phyloP scores from a whole-genome alignment of 2,888 invertebrate genomes.

The Nephrotoma flavescens region DNA sequence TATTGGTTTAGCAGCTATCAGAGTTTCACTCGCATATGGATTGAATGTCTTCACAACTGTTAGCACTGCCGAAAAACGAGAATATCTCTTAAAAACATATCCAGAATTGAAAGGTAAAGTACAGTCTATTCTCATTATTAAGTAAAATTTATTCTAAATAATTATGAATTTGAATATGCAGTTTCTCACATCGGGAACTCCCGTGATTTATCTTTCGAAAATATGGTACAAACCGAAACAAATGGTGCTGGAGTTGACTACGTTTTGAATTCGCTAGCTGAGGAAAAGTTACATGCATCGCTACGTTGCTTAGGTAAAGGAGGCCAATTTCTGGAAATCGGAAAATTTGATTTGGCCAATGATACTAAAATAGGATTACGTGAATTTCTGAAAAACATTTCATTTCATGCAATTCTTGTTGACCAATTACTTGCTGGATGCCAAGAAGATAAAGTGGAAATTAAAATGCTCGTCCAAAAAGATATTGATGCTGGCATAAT shows the following conservation, averaged over 20 bases:
- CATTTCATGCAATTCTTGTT: conserved; percentile 64
- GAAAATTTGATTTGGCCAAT: no score
- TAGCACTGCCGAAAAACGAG: conserved; percentile 46
- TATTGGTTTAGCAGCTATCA: conserved; percentile 54
- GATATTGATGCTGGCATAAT: conserved; percentile 15
- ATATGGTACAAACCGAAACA: conserved; percentile 64
- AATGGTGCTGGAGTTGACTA: conserved; percentile 80
- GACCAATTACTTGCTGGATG: conserved; percentile 47
- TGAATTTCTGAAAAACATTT: conserved; percentile 51
- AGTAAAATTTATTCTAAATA: no score
- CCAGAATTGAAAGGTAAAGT: conserved; percentile 38
- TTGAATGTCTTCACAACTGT: conserved; percentile 58
- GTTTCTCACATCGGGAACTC: conserved; percentile 68
- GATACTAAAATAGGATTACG: conserved; percentile 42
- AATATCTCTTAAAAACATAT: conserved; percentile 42
- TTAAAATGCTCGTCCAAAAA: neutral
- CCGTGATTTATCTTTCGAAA: conserved; percentile 73
- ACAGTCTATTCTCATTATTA: no score
- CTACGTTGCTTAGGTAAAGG: no score
- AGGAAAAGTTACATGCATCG: conserved; percentile 54
- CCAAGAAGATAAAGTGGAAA: conserved; percentile 22
- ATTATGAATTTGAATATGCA: neutral
- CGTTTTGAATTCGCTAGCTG: conserved; percentile 78
- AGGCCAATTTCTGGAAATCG: no score
- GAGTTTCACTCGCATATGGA: conserved; percentile 46